These are phyloP conservation scores for Venusia cambrica DNA, from an alignment of 2,888 invertebrate genomes.

Conservation along the genomic window DNA sequence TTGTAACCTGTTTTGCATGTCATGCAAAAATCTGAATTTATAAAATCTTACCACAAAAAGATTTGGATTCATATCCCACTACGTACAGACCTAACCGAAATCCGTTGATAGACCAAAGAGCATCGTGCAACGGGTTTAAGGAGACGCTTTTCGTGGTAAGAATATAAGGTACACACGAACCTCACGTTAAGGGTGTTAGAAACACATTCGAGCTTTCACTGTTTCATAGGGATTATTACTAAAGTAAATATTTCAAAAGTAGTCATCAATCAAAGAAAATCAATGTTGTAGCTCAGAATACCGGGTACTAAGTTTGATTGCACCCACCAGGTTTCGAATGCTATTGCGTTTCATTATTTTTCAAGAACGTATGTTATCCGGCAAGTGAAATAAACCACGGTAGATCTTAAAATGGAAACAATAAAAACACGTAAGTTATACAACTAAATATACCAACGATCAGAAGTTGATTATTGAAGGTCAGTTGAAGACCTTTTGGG, in stretches of 20 bases:
- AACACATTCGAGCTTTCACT: conserved; percentile 73
- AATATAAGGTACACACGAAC: conserved; percentile 36
- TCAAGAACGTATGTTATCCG: no score
- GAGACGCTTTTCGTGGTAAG: conserved; percentile 14
- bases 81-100: not conserved
- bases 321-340: no score
- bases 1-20: conserved; percentile 24
- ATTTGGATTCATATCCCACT: no score
- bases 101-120: not conserved
- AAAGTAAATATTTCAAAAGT: conserved; percentile 13
- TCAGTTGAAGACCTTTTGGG: no score
- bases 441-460: no score
- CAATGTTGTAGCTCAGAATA: conserved; percentile 7
- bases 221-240: conserved; percentile 19
- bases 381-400: no score
- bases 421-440: no score
- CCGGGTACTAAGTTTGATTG: not conserved
- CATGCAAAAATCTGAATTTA: conserved; percentile 29
- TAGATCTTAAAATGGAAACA: no score
- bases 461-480: no score
- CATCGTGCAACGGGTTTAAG: not conserved
- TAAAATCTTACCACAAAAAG: conserved; percentile 18
- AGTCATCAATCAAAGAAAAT: conserved; percentile 5
- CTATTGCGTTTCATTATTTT: no score
- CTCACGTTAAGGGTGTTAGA: conserved; percentile 68